A percentile compares a stretch with the other conserved stretches of the same genome.
Conservation (phyloP, 1,140 invertebrate genomes). For the Teleopsis dalmanni region DNA sequence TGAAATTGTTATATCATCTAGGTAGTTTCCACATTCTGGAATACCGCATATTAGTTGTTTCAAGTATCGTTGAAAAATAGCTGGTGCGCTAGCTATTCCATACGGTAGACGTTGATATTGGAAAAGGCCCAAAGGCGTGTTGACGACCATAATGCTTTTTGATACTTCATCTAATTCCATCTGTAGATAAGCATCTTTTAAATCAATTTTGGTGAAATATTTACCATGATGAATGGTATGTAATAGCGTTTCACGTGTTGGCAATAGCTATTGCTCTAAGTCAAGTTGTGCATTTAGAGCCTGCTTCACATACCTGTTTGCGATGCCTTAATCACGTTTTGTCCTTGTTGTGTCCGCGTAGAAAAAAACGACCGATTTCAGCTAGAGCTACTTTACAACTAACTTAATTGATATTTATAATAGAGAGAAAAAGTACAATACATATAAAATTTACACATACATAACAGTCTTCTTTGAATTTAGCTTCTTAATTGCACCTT, state of each 20-base stretch:
- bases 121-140: constrained; percentile 34
- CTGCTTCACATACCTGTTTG: too few species aligned
- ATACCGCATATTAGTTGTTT: constrained; percentile 28
- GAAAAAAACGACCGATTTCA: too few species aligned
- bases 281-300: constrained; percentile 25
- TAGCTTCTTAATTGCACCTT: too few species aligned
- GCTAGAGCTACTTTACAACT: too few species aligned
- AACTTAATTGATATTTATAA: too few species aligned
- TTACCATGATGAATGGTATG: constrained; percentile 28
- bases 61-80: constrained; percentile 34
- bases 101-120: constrained; percentile 43
- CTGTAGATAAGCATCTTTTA: constrained; percentile 23
- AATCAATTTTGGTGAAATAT: constrained; percentile 26
- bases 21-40: constrained; percentile 29
- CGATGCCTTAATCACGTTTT: too few species aligned
- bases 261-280: constrained; percentile 33
- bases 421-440: too few species aligned
- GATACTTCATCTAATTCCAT: constrained; percentile 28
- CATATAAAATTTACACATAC: too few species aligned
- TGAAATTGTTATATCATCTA: constrained; percentile 37
- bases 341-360: too few species aligned
- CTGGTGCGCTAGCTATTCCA: constrained; percentile 33
- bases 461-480: too few species aligned
- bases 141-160: constrained; percentile 18
- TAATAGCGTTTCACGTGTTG: constrained; percentile 31